These are phyloP conservation scores for Parnassius smintheus DNA, from an alignment of 2,888 invertebrate species.

Conservation along the genomic window DNA sequence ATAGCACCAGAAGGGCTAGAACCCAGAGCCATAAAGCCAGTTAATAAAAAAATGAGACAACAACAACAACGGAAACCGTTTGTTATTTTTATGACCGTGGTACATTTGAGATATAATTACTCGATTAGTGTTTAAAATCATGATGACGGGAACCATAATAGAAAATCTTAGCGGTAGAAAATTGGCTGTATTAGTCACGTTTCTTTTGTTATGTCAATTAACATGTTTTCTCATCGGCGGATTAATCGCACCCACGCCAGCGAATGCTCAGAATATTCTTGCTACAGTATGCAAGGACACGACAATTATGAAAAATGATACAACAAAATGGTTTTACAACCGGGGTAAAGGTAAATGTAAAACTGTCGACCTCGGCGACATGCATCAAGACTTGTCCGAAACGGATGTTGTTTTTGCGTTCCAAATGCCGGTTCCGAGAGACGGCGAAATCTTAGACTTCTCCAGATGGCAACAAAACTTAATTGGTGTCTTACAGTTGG, in stretches of 20 bases:
- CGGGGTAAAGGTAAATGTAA: conserved; percentile 85
- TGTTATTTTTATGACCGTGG: conserved; percentile 48
- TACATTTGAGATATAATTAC: conserved; percentile 37
- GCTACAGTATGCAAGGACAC: conserved; percentile 91
- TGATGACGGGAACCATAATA: conserved; percentile 96
- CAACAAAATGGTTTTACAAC: conserved; percentile 88
- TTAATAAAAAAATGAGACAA: no score
- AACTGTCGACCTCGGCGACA: conserved; percentile 53
- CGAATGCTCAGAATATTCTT: conserved; percentile 89
- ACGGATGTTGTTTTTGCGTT: conserved; percentile 93
- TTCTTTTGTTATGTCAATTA: conserved; percentile 90
- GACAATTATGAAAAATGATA: conserved; percentile 83
- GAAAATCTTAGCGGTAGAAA: conserved; percentile 98
- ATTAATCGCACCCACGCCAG: conserved; percentile 92
- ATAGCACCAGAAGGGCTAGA: no score
- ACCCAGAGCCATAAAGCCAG: no score
- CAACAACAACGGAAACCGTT: conserved; percentile 63
- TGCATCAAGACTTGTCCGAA: conserved; percentile 78
- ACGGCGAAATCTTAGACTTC: conserved; percentile 88
- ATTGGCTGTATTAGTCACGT: conserved; percentile 89
- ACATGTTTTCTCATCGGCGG: conserved; percentile 96
- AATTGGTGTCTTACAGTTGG: conserved; percentile 94
- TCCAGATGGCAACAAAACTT: conserved; percentile 99
- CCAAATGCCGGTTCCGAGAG: conserved; percentile 94
- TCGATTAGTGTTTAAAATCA: conserved; percentile 36